Base-by-base conservation (phyloP, 2,797 vertebrate species). In the Merluccius polli region DNA sequence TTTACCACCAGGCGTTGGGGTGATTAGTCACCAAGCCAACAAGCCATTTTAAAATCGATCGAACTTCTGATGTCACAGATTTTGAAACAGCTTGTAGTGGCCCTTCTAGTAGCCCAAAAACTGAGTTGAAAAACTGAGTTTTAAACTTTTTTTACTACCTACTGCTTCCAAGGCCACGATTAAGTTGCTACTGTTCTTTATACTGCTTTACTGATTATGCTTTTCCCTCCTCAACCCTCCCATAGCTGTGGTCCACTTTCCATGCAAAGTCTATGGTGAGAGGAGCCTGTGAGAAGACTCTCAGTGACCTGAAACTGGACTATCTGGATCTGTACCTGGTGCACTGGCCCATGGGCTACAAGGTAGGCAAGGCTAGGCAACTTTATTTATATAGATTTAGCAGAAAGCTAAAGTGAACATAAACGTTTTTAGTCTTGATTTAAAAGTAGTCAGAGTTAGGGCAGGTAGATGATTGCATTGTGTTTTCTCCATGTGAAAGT, bases 291-390 rank as follows among this genome's bases (percentile, higher is more conserved):
- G 92, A 96, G 91, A 95, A 95, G 81, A 96, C 95, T 0, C 95
- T 98, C 5, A 80, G 82, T 0, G 93, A 91, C 77, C 91, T 98
- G 36, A 95, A 95, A 75, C 86, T 98, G 87, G 95, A 96, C 86
- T 97, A 96, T 81, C 77, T 98, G 71, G 96, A 98, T 78, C 95
- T 99, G 36, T 98, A 97, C 81, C 93, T 98, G 0, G 82, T 98
- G 48, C 97, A 98, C 81, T 97, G 94, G 94, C 96, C 97, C 0
- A 69, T 95, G 35, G 95, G 96, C 21, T 94, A 95, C 12, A 94
- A 97, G 95, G 96, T 98, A 75, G 12, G n/a, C n/a, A n/a, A n/a
- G n/a, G n/a, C n/a, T n/a, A n/a, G n/a, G n/a, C n/a, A n/a, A n/a
- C n/a, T n/a, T n/a, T n/a, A n/a, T n/a, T n/a, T n/a, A n/a, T n/a